These are phyloP conservation scores for Atta texana DNA, from an alignment of 1,140 invertebrate genomes.

Conservation along the genomic window DNA sequence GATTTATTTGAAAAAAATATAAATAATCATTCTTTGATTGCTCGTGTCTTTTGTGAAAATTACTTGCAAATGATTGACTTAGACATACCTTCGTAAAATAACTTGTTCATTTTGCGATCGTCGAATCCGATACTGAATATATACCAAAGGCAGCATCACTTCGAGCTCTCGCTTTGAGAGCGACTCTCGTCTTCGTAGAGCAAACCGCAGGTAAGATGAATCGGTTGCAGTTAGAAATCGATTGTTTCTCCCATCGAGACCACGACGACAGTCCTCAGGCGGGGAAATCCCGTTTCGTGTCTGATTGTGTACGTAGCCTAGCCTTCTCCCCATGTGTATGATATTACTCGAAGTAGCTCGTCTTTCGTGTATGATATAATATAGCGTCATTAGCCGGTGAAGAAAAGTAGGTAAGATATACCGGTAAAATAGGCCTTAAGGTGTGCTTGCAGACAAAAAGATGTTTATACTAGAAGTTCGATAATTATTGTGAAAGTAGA, in stretches of 20 bases:
- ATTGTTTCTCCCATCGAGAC: slow-evolving; percentile 45
- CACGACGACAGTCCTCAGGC: slow-evolving; percentile 22
- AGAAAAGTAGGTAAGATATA: slow-evolving; percentile 8
- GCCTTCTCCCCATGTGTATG: slow-evolving; percentile 58
- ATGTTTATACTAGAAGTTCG: slow-evolving; percentile 80
- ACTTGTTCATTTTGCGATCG: slow-evolving; percentile 36
- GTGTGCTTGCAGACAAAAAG: slow-evolving; percentile 72
- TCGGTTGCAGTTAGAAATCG: slow-evolving; percentile 45
- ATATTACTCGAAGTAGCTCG: slow-evolving; percentile 67
- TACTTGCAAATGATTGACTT: neutral
- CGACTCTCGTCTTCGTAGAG: neutral
- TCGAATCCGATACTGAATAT: slow-evolving; percentile 37
- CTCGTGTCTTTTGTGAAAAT: neutral
- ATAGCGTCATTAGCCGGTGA: slow-evolving; percentile 66
- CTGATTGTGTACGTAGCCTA: slow-evolving; percentile 67
- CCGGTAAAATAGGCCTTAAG: slow-evolving; percentile 74
- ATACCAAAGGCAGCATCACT: slow-evolving; percentile 67
- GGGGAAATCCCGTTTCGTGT: slow-evolving; percentile 60
- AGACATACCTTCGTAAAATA: slow-evolving; percentile 9
- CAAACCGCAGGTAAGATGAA: slow-evolving; percentile 27
- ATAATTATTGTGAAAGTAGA: slow-evolving; percentile 82
- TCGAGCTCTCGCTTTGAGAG: slow-evolving; percentile 18
- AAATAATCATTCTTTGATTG: neutral
- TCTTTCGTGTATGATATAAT: slow-evolving; percentile 71
- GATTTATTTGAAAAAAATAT: neutral